Conservation (phyloP, 2,888 invertebrate genomes). For the Busseola fusca region DNA sequence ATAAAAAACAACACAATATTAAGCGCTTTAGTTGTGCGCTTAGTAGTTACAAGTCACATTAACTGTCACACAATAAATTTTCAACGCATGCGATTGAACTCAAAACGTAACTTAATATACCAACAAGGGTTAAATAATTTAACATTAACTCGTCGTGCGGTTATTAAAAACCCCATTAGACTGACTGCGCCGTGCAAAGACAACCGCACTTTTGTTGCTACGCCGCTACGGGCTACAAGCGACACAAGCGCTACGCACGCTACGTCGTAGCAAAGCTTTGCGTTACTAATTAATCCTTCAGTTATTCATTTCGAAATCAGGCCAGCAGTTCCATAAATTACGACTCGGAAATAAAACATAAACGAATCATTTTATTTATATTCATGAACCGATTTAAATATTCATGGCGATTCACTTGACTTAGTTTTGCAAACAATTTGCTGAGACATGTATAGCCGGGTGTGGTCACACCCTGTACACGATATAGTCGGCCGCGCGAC, state of each 20-base stretch:
- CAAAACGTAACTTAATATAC: conserved; percentile 30
- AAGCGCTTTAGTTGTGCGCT: background rate
- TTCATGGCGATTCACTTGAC: conserved; percentile 40
- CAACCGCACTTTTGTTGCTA: conserved; percentile 17
- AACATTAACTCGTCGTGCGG: conserved; percentile 16
- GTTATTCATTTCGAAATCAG: conserved; percentile 45
- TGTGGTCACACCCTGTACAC: conserved; percentile 5
- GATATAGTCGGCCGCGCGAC: conserved; percentile 28
- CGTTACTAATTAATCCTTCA: conserved; percentile 53
- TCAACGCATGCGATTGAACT: conserved; percentile 18
- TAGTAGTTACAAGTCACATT: background rate
- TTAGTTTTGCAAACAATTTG: conserved; percentile 46
- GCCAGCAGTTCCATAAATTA: conserved; percentile 38
- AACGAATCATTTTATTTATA: conserved; percentile 54
- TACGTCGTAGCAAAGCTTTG: conserved; percentile 49
- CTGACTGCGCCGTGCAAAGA: conserved; percentile 17
- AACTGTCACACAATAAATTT: conserved; percentile 12
- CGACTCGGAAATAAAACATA: conserved; percentile 45
- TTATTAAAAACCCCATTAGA: conserved; percentile 21
- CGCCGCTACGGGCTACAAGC: conserved; percentile 33
- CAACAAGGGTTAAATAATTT: conserved; percentile 36
- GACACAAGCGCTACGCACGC: conserved; percentile 43
- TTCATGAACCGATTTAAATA: conserved; percentile 50
- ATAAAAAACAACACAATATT: background rate
- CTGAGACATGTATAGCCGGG: conserved; percentile 25